Evolutionary conservation across 2,888 invertebrate species (phyloP), one percentile per base, ranked within the genome.

Genomic region (Caenorhabditis afra): DNA sequence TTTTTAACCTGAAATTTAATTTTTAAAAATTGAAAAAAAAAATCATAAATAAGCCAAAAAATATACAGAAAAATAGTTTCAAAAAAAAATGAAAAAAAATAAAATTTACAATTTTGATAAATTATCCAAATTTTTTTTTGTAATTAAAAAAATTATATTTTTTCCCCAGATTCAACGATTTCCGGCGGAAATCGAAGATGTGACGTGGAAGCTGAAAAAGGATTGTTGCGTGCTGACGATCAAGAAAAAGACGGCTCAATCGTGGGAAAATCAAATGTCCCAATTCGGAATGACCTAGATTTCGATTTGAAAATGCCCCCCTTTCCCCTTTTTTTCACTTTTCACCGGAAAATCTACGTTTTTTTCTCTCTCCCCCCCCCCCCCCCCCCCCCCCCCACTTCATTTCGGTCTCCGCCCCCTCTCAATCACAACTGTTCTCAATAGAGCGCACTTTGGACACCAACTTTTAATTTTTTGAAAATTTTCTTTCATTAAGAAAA

Each of bases 141-240:
- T 7, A 29, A 29, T 5, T 29, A 44, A 57, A 37, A 57, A 1
- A 41, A 18, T 22, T 18, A 10, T 16, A 2, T 12, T 52, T 52
- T 5, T 16, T 20, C 47, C 58, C 10, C 49, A 77, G 61, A 55
- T 64, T 37, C 65, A 80, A 71, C 65, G 80, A 14, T 85, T 85
- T 57, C 85, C 85, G 0, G 75, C 70, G 14, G 82, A 84, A 76
- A 79, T 85, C 29, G 55, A 61, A 23, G 78, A 76, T 23, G 76
- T 85, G 18, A 68, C 76, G 3, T 84, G 80, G 78, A 84, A 83
- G 65, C 77, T 85, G 53, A 82, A 84, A 67, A 84, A 81, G 39
- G 79, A 85, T 55, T 83, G 84, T 50, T 79, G 79, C 49, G 77
- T 80, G 47, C 66, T 85, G 57, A 82, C 79, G 44, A 65, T 85